Evolutionary conservation across 1,140 invertebrate genomes (phyloP).

Genomic region (Euschistus heros): DNA sequence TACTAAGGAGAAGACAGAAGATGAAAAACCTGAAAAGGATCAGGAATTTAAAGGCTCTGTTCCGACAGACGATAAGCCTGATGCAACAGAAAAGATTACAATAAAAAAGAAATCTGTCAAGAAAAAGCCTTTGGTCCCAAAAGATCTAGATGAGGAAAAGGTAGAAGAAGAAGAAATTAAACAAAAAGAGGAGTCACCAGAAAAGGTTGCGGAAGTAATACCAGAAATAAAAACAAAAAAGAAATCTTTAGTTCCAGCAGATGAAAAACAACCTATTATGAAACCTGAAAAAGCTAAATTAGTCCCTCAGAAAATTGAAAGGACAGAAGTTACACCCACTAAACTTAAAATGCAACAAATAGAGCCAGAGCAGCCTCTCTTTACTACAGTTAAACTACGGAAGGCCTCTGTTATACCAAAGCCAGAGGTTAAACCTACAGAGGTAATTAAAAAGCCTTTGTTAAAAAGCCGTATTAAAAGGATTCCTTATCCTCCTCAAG

Average conservation of each 20-base stretch:
- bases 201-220: not conserved
- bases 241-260: conserved; percentile 14
- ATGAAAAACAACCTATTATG: conserved; percentile 13
- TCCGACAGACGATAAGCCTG: not conserved
- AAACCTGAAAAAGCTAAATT: conserved; percentile 17
- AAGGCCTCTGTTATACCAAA: conserved; percentile 40
- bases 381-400: conserved; percentile 51
- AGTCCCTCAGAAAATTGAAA: conserved; percentile 28
- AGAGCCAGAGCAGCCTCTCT: conserved; percentile 42
- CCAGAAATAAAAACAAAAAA: not conserved
- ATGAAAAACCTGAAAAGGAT: conserved; percentile 27
- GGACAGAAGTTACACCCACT: conserved; percentile 29
- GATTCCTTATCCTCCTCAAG: conserved; percentile 39
- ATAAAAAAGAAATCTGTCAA: conserved; percentile 14
- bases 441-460: conserved; percentile 46
- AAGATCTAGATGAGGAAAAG: conserved; percentile 7
- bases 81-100: conserved; percentile 12
- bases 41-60: not conserved
- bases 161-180: conserved; percentile 14
- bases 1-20: conserved; percentile 25
- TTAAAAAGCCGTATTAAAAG: conserved; percentile 50
- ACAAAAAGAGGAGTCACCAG: not conserved
- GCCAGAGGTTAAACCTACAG: conserved; percentile 38
- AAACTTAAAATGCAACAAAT: conserved; percentile 28
- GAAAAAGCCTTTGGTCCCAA: not conserved